Percentiles rank a stretch among this genome's conserved stretches.
These are phyloP conservation scores for Sapayoa aenigma DNA, from an alignment of 2,113 vertebrate species.

Conservation along the genomic window DNA sequence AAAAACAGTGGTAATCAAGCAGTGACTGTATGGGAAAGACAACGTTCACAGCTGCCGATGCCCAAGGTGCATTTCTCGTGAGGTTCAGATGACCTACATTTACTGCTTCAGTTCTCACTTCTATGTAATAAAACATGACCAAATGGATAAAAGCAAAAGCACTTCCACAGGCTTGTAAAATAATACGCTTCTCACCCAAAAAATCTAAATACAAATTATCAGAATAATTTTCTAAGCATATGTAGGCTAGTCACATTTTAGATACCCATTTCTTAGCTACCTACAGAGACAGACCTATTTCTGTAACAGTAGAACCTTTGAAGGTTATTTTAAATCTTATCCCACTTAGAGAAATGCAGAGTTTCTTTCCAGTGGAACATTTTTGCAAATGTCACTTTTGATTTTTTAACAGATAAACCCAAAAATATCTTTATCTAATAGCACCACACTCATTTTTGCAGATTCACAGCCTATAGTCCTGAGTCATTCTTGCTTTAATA, in stretches of 20 bases:
- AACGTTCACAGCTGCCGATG: neutral
- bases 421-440: neutral
- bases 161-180: neutral
- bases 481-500: neutral
- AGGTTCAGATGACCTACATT: constrained; percentile 41
- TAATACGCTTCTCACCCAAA: neutral
- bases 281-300: neutral
- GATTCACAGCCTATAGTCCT: neutral
- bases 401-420: neutral
- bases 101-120: constrained; percentile 6
- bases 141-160: neutral
- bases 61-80: neutral
- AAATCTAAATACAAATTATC: neutral
- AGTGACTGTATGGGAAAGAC: neutral
- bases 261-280: neutral
- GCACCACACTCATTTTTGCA: neutral
- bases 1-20: neutral
- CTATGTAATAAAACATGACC: neutral
- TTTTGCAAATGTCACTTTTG: neutral
- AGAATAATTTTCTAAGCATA: neutral
- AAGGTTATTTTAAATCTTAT: neutral
- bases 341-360: neutral
- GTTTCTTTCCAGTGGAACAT: neutral
- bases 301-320: neutral
- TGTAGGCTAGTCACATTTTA: neutral